A percentile compares a stretch with the other conserved stretches of the same genome.
phyloP scores from a whole-genome alignment of 2,888 invertebrate genomes.

The Labia minor region DNA sequence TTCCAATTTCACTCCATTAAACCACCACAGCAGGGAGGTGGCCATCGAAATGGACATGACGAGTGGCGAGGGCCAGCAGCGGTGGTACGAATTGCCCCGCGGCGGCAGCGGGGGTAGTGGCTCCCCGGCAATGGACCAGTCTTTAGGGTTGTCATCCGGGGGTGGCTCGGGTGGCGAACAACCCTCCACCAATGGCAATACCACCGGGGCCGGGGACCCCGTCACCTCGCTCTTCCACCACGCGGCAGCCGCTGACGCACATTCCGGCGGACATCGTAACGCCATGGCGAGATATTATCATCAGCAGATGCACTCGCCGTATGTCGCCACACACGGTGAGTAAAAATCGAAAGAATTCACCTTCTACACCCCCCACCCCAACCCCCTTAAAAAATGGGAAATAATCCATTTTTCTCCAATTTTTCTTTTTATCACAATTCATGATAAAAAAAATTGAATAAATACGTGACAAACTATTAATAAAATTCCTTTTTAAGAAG shows the following conservation, averaged over 20 bases:
- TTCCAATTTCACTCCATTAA: too few relatives aligned
- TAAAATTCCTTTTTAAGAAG: too few relatives aligned
- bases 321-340: conserved; percentile 44
- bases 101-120: conserved; percentile 27
- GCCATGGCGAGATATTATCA: conserved; percentile 46
- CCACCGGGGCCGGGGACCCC: conserved; percentile 9
- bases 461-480: too few relatives aligned
- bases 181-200: conserved; percentile 14
- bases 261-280: conserved; percentile 43
- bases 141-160: conserved; percentile 20
- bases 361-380: too few relatives aligned
- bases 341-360: conserved; percentile 19
- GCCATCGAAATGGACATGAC: conserved; percentile 38
- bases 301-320: conserved; percentile 46
- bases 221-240: conserved; percentile 16
- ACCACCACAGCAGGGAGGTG: too few relatives aligned
- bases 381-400: too few relatives aligned
- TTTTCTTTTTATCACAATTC: too few relatives aligned
- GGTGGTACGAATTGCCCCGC: conserved; percentile 41
- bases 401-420: too few relatives aligned
- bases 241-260: conserved; percentile 38
- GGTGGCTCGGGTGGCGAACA: neutral
- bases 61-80: conserved; percentile 36
- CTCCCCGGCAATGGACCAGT: conserved; percentile 17
- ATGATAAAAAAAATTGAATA: too few relatives aligned